Percentiles rank a stretch among this genome's conserved stretches.
Conservation (phyloP, 2,113 vertebrate genomes). For the Sisor rabdophorus region DNA sequence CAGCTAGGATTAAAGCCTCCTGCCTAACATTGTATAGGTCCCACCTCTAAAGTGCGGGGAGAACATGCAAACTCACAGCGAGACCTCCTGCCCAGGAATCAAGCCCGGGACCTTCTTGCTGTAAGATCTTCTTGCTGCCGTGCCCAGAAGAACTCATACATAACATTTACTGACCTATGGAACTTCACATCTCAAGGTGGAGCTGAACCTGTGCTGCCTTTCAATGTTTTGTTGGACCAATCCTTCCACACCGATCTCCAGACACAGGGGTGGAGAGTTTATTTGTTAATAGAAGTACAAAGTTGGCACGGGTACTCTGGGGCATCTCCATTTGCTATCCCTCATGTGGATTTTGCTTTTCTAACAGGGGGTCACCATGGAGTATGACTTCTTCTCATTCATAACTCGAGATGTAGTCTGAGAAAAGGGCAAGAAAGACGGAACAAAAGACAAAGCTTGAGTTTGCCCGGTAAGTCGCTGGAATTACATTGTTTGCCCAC, state of each 20-base stretch:
- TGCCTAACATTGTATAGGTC: too few relatives aligned
- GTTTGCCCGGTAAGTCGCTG: not conserved
- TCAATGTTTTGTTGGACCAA: not conserved
- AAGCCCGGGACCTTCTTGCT: too few relatives aligned
- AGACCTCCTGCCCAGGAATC: too few relatives aligned
- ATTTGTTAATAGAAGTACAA: conserved; percentile 12
- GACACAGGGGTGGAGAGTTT: not conserved
- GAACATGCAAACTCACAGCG: too few relatives aligned
- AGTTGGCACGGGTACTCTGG: not conserved
- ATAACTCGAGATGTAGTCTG: conserved; percentile 22
- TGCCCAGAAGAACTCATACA: too few relatives aligned
- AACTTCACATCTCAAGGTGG: not conserved
- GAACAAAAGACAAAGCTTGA: conserved; percentile 13
- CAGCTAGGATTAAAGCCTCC: too few relatives aligned
- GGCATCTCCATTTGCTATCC: not conserved
- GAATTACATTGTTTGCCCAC: not conserved
- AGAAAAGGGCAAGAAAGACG: conserved; percentile 14
- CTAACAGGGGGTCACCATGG: conserved; percentile 8
- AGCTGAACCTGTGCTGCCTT: not conserved
- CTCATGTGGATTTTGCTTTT: not conserved
- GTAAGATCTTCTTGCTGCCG: too few relatives aligned
- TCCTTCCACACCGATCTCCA: not conserved
- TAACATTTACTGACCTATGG: not conserved
- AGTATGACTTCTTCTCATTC: conserved; percentile 22
- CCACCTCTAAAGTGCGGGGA: too few relatives aligned